phyloP scores from a whole-genome alignment of 2,797 vertebrate genomes.

The Neostethus bicornis region DNA sequence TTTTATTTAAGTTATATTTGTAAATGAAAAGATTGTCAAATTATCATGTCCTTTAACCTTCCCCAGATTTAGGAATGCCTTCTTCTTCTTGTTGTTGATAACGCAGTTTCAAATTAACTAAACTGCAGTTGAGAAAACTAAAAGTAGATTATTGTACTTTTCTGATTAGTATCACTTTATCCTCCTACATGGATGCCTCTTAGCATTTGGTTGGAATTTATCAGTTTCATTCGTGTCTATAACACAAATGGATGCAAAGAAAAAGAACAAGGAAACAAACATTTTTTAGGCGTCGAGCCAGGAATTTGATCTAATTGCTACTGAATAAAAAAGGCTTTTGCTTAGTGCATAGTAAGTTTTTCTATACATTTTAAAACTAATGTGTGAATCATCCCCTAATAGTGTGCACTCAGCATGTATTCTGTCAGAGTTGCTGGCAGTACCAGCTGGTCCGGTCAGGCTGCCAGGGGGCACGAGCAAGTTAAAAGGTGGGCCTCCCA shows the following conservation, averaged over 20 bases:
- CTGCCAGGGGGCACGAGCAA: slow-evolving; percentile 73
- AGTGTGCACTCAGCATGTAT: slow-evolving; percentile 72
- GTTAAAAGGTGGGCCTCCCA: slow-evolving; percentile 69
- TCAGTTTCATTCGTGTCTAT: slow-evolving; percentile 32
- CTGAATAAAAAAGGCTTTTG: slow-evolving; percentile 6
- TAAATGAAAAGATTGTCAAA: too few species aligned
- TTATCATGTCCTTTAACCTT: too few species aligned
- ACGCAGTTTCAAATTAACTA: background rate
- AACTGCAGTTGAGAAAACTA: background rate
- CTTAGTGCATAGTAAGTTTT: slow-evolving; percentile 23
- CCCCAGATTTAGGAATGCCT: too few species aligned
- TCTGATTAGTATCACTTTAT: slow-evolving; percentile 16
- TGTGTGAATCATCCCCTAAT: slow-evolving; percentile 74
- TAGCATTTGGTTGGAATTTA: slow-evolving; percentile 37
- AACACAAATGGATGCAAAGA: slow-evolving; percentile 30
- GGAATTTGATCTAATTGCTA: slow-evolving; percentile 1
- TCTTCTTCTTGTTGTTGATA: too few species aligned
- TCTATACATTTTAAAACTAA: slow-evolving; percentile 58
- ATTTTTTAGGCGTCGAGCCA: background rate
- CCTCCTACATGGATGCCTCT: slow-evolving; percentile 24
- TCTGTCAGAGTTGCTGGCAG: slow-evolving; percentile 71
- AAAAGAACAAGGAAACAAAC: slow-evolving; percentile 19
- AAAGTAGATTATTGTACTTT: background rate
- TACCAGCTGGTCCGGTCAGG: slow-evolving; percentile 70
- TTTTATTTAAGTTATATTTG: too few species aligned